Evolutionary conservation across 2,888 invertebrate genomes (phyloP).

Genomic region (Melieria omissa): DNA sequence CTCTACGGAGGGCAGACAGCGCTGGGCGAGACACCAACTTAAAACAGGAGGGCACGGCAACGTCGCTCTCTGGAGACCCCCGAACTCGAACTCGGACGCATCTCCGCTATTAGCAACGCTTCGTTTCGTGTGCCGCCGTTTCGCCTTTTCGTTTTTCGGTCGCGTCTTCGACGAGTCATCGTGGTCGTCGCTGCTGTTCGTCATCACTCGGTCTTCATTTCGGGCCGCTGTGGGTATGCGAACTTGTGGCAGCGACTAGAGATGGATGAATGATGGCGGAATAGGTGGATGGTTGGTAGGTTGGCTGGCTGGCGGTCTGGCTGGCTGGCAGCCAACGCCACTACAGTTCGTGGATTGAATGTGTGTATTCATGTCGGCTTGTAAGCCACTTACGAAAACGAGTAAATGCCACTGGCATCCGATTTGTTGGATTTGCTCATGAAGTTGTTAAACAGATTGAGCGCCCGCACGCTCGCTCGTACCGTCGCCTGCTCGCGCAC

Average conservation of each 20-base stretch:
- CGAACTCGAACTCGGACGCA: constrained; percentile 10
- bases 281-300: neutral
- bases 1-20: too few relatives aligned
- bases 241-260: constrained; percentile 12
- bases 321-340: constrained; percentile 18
- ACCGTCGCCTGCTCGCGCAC: constrained; percentile 47
- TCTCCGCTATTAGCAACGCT: constrained; percentile 29
- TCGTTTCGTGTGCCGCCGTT: constrained; percentile 24
- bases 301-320: constrained; percentile 15
- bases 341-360: constrained; percentile 25
- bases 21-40: too few relatives aligned
- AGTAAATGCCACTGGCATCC: constrained; percentile 54
- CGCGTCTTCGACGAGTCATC: constrained; percentile 27
- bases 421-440: constrained; percentile 65
- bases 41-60: too few relatives aligned
- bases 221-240: constrained; percentile 12
- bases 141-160: constrained; percentile 17
- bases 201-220: constrained; percentile 19
- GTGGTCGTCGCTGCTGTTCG: neutral
- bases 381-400: constrained; percentile 41
- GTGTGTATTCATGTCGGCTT: constrained; percentile 33
- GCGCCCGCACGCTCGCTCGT: constrained; percentile 55
- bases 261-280: constrained; percentile 23
- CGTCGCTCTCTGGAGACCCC: constrained; percentile 10
- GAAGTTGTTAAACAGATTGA: constrained; percentile 65